phyloP scores from a whole-genome alignment of 2,113 vertebrate species.

The Myotis lucifugus region DNA sequence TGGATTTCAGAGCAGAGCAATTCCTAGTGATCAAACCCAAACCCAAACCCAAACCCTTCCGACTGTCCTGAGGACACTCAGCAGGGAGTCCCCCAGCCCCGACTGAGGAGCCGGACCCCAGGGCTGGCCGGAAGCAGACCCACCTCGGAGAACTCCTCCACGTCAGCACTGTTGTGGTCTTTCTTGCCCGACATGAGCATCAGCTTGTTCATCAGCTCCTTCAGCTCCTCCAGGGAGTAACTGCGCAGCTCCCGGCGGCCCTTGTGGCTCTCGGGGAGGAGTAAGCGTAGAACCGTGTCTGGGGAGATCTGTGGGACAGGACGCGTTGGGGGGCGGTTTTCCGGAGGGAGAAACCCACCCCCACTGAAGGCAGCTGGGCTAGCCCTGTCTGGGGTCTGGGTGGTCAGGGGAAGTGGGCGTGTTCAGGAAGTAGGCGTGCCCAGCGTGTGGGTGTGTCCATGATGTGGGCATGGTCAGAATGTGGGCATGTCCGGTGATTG shows the following conservation, averaged over 20 bases:
- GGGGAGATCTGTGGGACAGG: conserved; percentile 86
- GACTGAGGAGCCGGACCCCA: neutral
- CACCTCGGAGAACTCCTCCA: conserved; percentile 95
- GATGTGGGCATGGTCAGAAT: too few species aligned
- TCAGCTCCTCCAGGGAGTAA: conserved; percentile 92
- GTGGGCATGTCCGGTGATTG: too few species aligned
- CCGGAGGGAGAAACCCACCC: neutral
- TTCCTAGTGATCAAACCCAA: neutral
- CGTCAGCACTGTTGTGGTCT: conserved; percentile 90
- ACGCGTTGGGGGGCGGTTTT: fast-evolving
- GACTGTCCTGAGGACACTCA: fast-evolving
- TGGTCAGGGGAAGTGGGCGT: too few species aligned
- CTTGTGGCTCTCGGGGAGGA: conserved; percentile 85
- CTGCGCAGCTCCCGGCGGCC: conserved; percentile 60
- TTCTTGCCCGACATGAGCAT: conserved; percentile 98
- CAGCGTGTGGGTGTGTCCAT: too few species aligned
- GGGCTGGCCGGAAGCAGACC: neutral
- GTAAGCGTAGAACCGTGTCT: conserved; percentile 86
- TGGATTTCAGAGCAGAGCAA: too few species aligned
- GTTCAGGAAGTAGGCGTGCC: too few species aligned
- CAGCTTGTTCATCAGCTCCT: conserved; percentile 95
- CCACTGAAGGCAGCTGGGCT: too few species aligned
- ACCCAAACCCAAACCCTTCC: neutral
- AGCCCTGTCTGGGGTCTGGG: too few species aligned
- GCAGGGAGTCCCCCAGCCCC: neutral